A percentile compares a stretch with the other conserved stretches of the same genome.
These are phyloP conservation scores for Melitaea cinxia DNA, from an alignment of 1,140 invertebrate genomes.

Conservation along the genomic window DNA sequence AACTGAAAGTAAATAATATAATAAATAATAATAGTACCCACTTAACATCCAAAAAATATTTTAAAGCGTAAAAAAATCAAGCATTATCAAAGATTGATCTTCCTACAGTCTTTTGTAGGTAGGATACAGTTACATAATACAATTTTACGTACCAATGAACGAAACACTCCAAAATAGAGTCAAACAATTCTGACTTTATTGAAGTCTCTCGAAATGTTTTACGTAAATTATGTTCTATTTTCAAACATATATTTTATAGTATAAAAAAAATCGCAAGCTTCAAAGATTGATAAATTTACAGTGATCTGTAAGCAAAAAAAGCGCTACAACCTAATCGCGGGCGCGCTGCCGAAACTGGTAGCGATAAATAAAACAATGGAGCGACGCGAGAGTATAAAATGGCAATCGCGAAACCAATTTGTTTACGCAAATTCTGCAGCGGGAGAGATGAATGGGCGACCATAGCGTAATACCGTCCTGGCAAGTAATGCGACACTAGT, in stretches of 20 bases:
- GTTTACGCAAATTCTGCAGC: constrained; percentile 82
- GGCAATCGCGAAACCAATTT: constrained; percentile 82
- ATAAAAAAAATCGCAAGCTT: constrained; percentile 45
- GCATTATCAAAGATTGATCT: too few relatives aligned
- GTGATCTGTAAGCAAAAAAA: constrained; percentile 76
- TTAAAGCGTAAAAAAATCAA: too few relatives aligned
- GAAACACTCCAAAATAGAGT: too few relatives aligned
- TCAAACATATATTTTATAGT: constrained; percentile 35
- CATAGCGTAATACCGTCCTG: constrained; percentile 72
- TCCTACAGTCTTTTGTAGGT: too few relatives aligned
- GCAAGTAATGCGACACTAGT: constrained; percentile 32
- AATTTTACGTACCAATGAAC: too few relatives aligned
- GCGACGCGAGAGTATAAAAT: constrained; percentile 79
- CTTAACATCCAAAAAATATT: too few relatives aligned
- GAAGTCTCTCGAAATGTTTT: too few relatives aligned
- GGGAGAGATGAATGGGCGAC: constrained; percentile 76
- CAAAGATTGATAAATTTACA: constrained; percentile 72
- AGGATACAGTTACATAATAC: too few relatives aligned
- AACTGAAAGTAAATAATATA: too few relatives aligned
- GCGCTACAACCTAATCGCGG: constrained; percentile 74
- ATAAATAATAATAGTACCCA: too few relatives aligned
- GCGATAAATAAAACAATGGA: constrained; percentile 81
- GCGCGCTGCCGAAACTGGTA: constrained; percentile 71
- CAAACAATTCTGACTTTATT: too few relatives aligned
- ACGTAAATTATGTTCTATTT: background rate